phyloP scores from a whole-genome alignment of 2,113 vertebrate genomes.

The Anseranas semipalmata region DNA sequence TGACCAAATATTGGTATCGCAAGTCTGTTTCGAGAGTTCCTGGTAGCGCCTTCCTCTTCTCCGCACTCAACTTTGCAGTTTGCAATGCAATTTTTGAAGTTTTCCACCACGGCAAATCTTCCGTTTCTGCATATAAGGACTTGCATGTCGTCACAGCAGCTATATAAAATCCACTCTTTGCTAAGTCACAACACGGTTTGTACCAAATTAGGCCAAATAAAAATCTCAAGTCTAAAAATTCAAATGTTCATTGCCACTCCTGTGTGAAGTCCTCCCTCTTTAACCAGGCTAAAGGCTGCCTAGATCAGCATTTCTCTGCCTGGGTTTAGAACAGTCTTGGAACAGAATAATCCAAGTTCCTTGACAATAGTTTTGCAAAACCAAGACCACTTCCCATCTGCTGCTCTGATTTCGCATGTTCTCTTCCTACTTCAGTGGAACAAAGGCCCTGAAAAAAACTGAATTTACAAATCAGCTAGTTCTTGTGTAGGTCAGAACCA shows the following conservation, averaged over 20 bases:
- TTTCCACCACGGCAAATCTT: background rate
- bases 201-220: background rate
- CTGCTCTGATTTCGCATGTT: background rate
- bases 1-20: background rate
- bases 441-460: background rate
- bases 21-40: background rate
- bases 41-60: background rate
- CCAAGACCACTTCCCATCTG: background rate
- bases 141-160: fast-evolving
- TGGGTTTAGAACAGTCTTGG: background rate
- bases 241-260: fast-evolving
- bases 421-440: background rate
- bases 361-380: background rate
- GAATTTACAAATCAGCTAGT: background rate
- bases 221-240: background rate
- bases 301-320: background rate
- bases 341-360: background rate
- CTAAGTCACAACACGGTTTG: background rate
- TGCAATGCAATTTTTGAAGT: no score
- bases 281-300: background rate
- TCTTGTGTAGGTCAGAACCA: background rate
- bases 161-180: background rate
- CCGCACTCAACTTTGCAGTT: background rate
- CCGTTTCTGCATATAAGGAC: background rate
- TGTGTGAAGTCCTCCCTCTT: background rate